Evolutionary conservation across 2,797 vertebrate genomes (phyloP).

Genomic region (Florisuga fusca): DNA sequence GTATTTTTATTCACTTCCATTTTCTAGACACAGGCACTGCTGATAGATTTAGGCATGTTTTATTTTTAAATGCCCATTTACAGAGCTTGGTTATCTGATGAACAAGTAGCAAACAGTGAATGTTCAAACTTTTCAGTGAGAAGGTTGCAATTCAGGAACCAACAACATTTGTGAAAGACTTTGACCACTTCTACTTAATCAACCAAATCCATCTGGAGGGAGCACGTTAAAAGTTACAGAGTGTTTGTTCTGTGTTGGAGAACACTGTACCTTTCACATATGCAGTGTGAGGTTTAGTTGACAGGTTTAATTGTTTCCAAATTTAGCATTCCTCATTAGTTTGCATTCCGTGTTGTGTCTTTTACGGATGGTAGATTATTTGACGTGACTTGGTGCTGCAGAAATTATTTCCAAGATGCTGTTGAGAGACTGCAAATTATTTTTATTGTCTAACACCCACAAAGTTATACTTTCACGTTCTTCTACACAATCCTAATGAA

Average conservation of each 20-base stretch:
- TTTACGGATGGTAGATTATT: slow-evolving; percentile 61
- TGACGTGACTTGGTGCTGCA: slow-evolving; percentile 47
- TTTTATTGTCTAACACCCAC: slow-evolving; percentile 39
- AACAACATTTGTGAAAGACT: not conserved
- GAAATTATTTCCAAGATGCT: slow-evolving; percentile 55
- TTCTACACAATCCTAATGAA: slow-evolving; percentile 45
- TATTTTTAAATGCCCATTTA: not conserved
- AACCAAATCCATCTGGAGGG: slow-evolving; percentile 23
- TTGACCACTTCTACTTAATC: slow-evolving; percentile 3
- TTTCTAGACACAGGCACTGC: not conserved
- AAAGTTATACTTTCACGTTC: slow-evolving; percentile 42
- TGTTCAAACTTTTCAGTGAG: not conserved
- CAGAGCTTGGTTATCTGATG: not conserved
- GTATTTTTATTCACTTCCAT: not conserved
- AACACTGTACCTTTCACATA: slow-evolving; percentile 3
- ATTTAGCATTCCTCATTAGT: slow-evolving; percentile 53
- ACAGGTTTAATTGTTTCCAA: slow-evolving; percentile 43
- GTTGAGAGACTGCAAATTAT: slow-evolving; percentile 12
- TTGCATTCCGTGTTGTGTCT: slow-evolving; percentile 10
- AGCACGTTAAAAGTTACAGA: not conserved
- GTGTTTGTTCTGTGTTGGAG: not conserved
- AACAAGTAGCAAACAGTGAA: not conserved
- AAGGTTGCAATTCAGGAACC: not conserved
- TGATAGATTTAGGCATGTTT: not conserved
- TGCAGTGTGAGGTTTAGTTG: not conserved